Percentiles rank a stretch among this genome's conserved stretches.
These are phyloP conservation scores for Anas platyrhynchos DNA, from an alignment of 2,113 vertebrate genomes.

Conservation along the genomic window DNA sequence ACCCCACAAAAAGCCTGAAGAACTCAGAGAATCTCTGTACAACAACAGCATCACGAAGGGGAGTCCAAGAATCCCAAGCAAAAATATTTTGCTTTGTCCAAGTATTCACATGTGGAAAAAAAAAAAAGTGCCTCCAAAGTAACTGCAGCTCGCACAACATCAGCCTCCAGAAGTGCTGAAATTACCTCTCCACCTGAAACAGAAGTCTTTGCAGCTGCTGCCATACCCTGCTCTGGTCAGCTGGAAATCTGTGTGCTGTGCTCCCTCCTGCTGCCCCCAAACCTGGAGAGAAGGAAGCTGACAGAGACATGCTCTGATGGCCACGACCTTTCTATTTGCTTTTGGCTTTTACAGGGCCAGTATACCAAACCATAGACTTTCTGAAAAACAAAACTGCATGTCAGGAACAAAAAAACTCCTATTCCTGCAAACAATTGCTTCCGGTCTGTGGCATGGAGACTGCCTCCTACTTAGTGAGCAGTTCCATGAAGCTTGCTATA, in stretches of 20 bases:
- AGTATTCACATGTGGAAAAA: conserved; percentile 35
- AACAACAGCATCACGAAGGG: not conserved
- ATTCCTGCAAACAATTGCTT: not conserved
- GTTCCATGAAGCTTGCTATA: not conserved
- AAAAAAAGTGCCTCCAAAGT: conserved; percentile 30
- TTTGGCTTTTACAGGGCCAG: not conserved
- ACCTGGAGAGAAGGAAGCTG: not conserved
- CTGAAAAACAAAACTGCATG: not conserved
- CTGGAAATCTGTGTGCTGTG: not conserved
- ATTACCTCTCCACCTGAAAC: not conserved
- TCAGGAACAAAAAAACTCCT: not conserved
- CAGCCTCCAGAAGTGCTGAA: conserved; percentile 18
- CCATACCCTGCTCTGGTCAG: rapidly evolving
- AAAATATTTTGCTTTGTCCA: conserved; percentile 45
- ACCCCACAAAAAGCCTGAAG: not conserved
- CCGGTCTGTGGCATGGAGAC: not conserved
- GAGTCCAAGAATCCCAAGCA: conserved; percentile 1
- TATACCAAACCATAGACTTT: not conserved
- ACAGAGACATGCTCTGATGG: not conserved
- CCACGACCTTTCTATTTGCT: not conserved
- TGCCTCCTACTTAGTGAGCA: not conserved
- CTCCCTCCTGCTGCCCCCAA: not conserved
- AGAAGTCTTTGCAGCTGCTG: not conserved
- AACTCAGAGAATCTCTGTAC: conserved; percentile 33
- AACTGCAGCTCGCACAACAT: not conserved